Evolutionary conservation across 2,888 invertebrate genomes (phyloP).

Genomic region (Agrochola macilenta): DNA sequence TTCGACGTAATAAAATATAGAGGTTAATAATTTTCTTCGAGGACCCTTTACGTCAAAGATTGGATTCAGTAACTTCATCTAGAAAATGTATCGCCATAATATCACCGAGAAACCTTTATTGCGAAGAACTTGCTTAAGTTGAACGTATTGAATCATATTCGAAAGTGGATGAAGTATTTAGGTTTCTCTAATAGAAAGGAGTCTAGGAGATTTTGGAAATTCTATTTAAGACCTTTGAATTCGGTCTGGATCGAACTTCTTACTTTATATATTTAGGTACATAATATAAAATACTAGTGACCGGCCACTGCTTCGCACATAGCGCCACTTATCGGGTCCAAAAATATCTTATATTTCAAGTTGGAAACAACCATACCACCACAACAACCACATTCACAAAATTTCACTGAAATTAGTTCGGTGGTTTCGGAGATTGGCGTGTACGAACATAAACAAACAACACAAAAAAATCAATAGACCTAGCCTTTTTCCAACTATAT

Average conservation of each 20-base stretch:
- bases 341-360: no score
- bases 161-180: conserved; percentile 22
- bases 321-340: no score
- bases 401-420: no score
- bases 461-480: no score
- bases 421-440: no score
- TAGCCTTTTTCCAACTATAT: no score
- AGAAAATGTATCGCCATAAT: conserved; percentile 45
- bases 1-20: conserved; percentile 39
- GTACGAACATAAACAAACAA: no score
- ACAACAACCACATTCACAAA: no score
- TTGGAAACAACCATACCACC: no score
- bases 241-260: neutral
- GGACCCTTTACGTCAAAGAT: conserved; percentile 42
- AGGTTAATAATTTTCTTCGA: conserved; percentile 43
- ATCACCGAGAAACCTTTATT: conserved; percentile 18
- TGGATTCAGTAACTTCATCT: conserved; percentile 57
- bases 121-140: conserved; percentile 6
- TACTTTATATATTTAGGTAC: neutral
- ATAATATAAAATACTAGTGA: neutral
- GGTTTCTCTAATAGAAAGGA: neutral
- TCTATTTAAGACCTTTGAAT: neutral
- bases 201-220: neutral
- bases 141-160: conserved; percentile 19
- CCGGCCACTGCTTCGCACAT: no score